Evolutionary conservation across 2,888 invertebrate genomes (phyloP), one percentile per base, ranked within the genome.

Genomic region (Perizoma flavofasciatum): DNA sequence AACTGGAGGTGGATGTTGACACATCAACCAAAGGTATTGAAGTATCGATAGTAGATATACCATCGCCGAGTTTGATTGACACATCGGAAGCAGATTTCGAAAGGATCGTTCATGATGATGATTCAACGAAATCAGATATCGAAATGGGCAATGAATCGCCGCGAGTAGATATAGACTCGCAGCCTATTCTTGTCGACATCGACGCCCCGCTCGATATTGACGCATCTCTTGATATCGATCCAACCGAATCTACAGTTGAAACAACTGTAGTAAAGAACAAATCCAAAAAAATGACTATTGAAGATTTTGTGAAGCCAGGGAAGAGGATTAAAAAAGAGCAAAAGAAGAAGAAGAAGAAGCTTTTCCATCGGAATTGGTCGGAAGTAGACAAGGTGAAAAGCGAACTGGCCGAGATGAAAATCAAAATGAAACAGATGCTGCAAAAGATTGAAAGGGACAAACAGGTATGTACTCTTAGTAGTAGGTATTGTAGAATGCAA

Each of bases 361-460:
- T 56, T 9, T 43, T 56, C 5, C 6, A 46, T 37, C 22, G 49
- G 22, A 61, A 49, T 49, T 56, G 52, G 61, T 49, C 48, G n/a
- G 55, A 58, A 37, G 58, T 92, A 56, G 85, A 85, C 55, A 78
- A 77, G 65, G 85, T 91, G 85, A 88, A 81, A 69, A 78, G 72
- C 51, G 87, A 91, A 60, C 76, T 91, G n/a, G 82, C 81, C 35
- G 88, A 82, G 63, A 90, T 92, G 87, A 73, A 83, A 51, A 75
- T 81, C 61, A 81, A 87, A 67, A 88, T 90, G 78, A 43, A 82
- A 65, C 52, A 74, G 61, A 83, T 82, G 70, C 77, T 79, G 5
- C 81, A 78, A 50, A 77, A 79, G 40, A 46, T 83, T 10, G 48
- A 58, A 37, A 5, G 37, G 37, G 7, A 37, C 37, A 37, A 37